phyloP scores from a whole-genome alignment of 92 coral and sea anemone genomes.

The Pocillopora meandrina region DNA sequence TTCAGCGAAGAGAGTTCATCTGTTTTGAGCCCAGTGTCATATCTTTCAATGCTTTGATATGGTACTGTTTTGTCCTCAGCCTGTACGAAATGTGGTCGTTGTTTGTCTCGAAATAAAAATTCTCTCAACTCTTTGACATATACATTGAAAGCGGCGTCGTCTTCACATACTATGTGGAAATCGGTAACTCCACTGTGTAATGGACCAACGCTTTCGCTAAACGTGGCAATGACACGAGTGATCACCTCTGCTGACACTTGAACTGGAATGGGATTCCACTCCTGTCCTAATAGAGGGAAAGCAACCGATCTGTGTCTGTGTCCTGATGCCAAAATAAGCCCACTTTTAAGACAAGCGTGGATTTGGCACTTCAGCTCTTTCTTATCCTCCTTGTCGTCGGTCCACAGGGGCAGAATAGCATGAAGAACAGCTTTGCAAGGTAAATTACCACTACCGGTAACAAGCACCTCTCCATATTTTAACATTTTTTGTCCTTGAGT shows the following conservation, averaged over 20 bases:
- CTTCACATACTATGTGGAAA: slow-evolving; percentile 17
- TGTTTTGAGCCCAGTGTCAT: background rate
- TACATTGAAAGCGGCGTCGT: background rate
- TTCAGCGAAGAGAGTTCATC: background rate
- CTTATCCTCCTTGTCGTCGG: background rate
- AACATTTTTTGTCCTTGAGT: slow-evolving; percentile 11
- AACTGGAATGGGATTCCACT: slow-evolving; percentile 10
- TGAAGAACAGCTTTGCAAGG: slow-evolving; percentile 34
- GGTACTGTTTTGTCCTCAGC: background rate
- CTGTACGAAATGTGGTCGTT: background rate
- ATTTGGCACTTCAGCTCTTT: background rate
- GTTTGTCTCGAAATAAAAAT: background rate
- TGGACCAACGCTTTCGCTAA: slow-evolving; percentile 5
- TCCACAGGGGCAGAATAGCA: slow-evolving; percentile 55
- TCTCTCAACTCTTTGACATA: background rate
- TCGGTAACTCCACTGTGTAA: slow-evolving; percentile 29
- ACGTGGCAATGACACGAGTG: slow-evolving; percentile 22
- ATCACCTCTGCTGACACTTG: slow-evolving; percentile 1
- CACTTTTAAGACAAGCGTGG: slow-evolving; percentile 1
- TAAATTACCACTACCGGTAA: slow-evolving; percentile 53
- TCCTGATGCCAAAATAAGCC: slow-evolving; percentile 12
- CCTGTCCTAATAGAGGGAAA: slow-evolving; percentile 21
- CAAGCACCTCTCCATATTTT: slow-evolving; percentile 39
- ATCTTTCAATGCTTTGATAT: background rate
- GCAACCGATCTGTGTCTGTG: slow-evolving; percentile 22